Percentiles rank a stretch among this genome's conserved stretches.
phyloP scores from a whole-genome alignment of 2,113 vertebrate species.

The Bos javanicus region DNA sequence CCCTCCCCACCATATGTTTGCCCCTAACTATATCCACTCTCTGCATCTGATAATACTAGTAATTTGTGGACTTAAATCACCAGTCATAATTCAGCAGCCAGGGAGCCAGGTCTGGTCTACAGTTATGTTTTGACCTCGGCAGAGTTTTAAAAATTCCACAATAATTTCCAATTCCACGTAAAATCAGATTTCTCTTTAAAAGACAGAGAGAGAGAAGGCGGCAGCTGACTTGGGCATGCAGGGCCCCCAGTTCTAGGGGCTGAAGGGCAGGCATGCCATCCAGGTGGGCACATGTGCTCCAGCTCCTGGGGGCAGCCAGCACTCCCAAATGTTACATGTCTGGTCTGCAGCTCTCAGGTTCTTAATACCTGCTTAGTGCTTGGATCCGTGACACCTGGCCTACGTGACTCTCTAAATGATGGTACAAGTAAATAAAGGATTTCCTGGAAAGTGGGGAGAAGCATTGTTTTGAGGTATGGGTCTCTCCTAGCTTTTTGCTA shows the following conservation, averaged over 20 bases:
- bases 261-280: neutral
- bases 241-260: neutral
- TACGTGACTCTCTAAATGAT: neutral
- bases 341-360: neutral
- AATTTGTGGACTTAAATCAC: neutral
- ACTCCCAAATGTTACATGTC: too few relatives aligned
- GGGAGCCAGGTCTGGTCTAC: neutral
- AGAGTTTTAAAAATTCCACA: neutral
- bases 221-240: neutral
- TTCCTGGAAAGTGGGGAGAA: neutral
- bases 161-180: neutral
- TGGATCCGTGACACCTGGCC: neutral
- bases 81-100: neutral
- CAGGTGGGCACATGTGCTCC: too few relatives aligned
- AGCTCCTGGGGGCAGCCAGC: fast-evolving
- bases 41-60: neutral
- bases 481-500: neutral
- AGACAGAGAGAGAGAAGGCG: neutral
- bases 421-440: neutral
- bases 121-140: neutral
- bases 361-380: neutral
- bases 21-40: neutral
- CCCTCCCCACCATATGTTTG: neutral
- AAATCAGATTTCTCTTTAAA: neutral
- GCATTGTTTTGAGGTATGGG: neutral